Evolutionary conservation across 2,797 vertebrate species (phyloP).

Genomic region (Aquila chrysaetos): DNA sequence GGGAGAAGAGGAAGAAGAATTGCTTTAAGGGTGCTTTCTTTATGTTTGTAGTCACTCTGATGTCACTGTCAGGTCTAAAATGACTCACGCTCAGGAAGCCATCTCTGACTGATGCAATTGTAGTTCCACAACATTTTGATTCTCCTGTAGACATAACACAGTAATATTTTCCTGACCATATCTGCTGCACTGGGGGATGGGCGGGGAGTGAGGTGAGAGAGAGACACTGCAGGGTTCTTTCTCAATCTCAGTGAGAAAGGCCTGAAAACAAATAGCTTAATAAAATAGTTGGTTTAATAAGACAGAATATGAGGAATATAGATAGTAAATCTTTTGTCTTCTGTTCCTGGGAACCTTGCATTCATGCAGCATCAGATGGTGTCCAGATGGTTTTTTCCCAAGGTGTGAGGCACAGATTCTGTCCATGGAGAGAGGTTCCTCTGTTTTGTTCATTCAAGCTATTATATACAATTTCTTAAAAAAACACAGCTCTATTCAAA

Average conservation of each 20-base stretch:
- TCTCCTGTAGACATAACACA: neutral
- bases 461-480: neutral
- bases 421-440: neutral
- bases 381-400: neutral
- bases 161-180: neutral
- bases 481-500: neutral
- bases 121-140: neutral
- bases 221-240: neutral
- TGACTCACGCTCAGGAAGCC: neutral
- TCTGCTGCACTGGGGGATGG: fast-evolving
- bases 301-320: neutral
- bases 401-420: neutral
- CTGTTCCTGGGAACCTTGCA: neutral
- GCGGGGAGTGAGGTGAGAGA: neutral
- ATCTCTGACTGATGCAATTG: neutral
- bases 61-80: neutral
- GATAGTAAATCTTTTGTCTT: neutral
- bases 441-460: neutral
- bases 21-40: neutral
- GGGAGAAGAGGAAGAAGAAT: neutral
- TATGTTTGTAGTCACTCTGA: neutral
- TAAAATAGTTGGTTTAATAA: neutral
- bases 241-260: fast-evolving
- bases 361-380: neutral
- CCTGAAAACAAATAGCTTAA: neutral